phyloP scores from a whole-genome alignment of 2,888 invertebrate genomes.

The Drosophila acutilabella region DNA sequence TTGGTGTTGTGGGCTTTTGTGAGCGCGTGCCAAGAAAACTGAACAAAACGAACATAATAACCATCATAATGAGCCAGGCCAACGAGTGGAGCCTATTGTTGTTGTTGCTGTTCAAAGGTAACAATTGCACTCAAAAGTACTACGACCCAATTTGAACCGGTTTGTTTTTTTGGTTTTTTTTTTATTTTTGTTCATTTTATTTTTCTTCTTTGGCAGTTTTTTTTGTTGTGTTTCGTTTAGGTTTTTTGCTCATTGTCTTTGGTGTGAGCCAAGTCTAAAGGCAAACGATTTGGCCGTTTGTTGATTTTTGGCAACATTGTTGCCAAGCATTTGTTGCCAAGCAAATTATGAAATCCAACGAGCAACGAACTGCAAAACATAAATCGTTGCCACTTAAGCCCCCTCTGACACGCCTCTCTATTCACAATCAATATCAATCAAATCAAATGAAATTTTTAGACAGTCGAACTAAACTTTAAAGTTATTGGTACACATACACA shows the following conservation, averaged over 20 bases:
- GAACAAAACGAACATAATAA: slow-evolving; percentile 64
- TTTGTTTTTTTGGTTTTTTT: slow-evolving; percentile 58
- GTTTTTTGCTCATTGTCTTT: slow-evolving; percentile 48
- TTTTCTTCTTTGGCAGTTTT: slow-evolving; percentile 19
- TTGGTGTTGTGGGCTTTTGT: slow-evolving; percentile 18
- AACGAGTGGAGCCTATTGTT: slow-evolving; percentile 49
- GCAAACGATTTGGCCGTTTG: slow-evolving; percentile 32
- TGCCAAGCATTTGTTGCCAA: slow-evolving; percentile 66
- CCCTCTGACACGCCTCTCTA: slow-evolving; percentile 43
- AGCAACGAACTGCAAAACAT: slow-evolving; percentile 18
- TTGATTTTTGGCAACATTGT: slow-evolving; percentile 57
- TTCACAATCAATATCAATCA: slow-evolving; percentile 44
- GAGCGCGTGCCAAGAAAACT: slow-evolving; percentile 75
- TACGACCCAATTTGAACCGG: slow-evolving; percentile 83
- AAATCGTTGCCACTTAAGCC: slow-evolving; percentile 17
- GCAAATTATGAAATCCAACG: slow-evolving; percentile 68
- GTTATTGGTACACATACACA: slow-evolving; percentile 25
- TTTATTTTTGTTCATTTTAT: slow-evolving; percentile 17
- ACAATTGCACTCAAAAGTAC: slow-evolving; percentile 82
- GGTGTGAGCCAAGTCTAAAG: slow-evolving; percentile 40
- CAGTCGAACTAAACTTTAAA: slow-evolving; percentile 32
- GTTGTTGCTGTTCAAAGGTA: slow-evolving; percentile 67
- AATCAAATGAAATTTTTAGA: slow-evolving; percentile 7
- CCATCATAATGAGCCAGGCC: slow-evolving; percentile 64
- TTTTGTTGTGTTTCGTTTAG: slow-evolving; percentile 3